Percentiles rank a stretch among this genome's conserved stretches.
Conservation (phyloP, 2,888 invertebrate species). For the Xestia c-nigrum region DNA sequence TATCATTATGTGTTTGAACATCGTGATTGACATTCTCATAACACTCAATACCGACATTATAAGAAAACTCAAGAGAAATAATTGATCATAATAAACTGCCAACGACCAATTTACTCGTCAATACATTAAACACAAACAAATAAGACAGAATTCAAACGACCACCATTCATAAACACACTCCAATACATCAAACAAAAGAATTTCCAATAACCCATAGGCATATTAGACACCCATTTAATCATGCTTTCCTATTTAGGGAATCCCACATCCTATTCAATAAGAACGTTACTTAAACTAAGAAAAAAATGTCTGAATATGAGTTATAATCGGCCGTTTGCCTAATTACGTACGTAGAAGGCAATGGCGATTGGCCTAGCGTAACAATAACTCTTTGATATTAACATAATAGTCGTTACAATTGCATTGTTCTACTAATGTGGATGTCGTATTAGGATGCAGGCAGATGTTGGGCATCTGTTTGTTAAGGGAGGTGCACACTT, state of each 20-base stretch:
- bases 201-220: constrained; percentile 27
- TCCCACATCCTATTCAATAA: constrained; percentile 37
- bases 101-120: constrained; percentile 1
- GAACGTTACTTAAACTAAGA: constrained; percentile 39
- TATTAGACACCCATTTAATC: constrained; percentile 18
- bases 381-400: constrained; percentile 64
- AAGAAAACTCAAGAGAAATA: neutral
- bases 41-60: no score
- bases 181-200: constrained; percentile 29
- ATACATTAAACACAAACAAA: constrained; percentile 28
- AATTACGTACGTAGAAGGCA: constrained; percentile 60
- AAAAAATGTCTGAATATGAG: constrained; percentile 52
- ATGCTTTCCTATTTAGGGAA: constrained; percentile 47
- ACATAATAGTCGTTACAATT: constrained; percentile 64
- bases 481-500: constrained; percentile 50
- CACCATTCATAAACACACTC: constrained; percentile 32
- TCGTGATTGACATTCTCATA: no score
- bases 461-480: constrained; percentile 70
- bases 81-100: constrained; percentile 5
- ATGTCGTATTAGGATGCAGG: constrained; percentile 62
- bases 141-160: constrained; percentile 1
- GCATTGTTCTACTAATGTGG: constrained; percentile 67
- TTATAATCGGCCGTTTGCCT: constrained; percentile 53
- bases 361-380: constrained; percentile 51
- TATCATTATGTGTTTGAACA: no score